Conservation (phyloP, 2,113 vertebrate species). For the Leptobrachium leishanense region DNA sequence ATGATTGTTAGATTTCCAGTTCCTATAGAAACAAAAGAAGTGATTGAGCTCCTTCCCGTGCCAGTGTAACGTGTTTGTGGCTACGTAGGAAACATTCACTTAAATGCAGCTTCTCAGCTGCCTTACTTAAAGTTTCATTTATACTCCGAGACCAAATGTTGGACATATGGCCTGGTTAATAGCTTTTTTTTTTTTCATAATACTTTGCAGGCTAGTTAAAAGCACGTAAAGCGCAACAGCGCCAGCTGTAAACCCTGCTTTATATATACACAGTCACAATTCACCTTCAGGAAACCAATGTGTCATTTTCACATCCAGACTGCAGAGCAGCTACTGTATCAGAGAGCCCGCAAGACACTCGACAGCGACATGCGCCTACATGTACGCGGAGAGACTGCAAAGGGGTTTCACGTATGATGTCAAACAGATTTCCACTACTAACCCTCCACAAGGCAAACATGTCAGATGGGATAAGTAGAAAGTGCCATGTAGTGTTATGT, state of each 20-base stretch:
- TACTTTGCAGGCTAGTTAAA: conserved; percentile 21
- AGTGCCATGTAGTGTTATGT: neutral
- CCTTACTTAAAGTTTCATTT: no score
- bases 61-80: no score
- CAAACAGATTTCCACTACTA: conserved; percentile 20
- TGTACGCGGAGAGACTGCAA: neutral
- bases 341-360: neutral
- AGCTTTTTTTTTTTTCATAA: neutral
- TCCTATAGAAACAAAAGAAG: no score
- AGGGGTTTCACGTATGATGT: neutral
- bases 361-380: conserved; percentile 20
- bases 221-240: conserved; percentile 11
- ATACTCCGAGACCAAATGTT: neutral
- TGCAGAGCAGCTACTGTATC: neutral
- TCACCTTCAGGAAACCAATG: conserved; percentile 2
- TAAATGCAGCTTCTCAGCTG: no score
- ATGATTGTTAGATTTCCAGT: no score
- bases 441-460: conserved; percentile 27
- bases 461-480: conserved; percentile 31
- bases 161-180: conserved; percentile 1
- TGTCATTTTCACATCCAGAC: conserved; percentile 7
- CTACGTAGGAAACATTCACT: no score
- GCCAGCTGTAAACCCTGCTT: neutral
- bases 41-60: no score
- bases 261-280: neutral